Evolutionary conservation across 2,888 invertebrate genomes (phyloP).

Genomic region (Eilema griseolum): DNA sequence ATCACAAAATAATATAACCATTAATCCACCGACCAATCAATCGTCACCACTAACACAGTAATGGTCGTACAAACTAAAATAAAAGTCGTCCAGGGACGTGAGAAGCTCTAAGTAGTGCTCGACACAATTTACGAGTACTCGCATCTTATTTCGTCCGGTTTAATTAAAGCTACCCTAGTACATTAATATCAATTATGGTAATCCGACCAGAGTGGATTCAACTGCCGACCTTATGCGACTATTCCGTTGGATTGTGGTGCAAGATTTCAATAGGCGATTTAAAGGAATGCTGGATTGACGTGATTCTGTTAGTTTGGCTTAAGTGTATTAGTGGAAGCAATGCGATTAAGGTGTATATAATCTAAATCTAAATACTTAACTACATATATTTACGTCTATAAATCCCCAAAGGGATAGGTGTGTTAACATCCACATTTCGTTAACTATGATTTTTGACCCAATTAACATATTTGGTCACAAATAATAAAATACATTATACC

Average conservation of each 20-base stretch:
- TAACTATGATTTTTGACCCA: too few relatives aligned
- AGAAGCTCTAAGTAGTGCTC: conserved; percentile 48
- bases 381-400: too few relatives aligned
- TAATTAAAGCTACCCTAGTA: conserved; percentile 78
- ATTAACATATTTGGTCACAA: too few relatives aligned
- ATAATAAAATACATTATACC: too few relatives aligned
- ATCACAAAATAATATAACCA: neutral
- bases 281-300: conserved; percentile 4
- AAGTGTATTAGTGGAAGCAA: neutral
- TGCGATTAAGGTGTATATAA: neutral
- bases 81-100: conserved; percentile 52
- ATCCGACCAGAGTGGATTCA: conserved; percentile 70
- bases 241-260: conserved; percentile 48
- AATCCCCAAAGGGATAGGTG: too few relatives aligned
- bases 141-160: conserved; percentile 71
- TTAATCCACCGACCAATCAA: neutral
- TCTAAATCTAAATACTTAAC: neutral
- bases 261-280: conserved; percentile 51
- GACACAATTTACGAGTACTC: conserved; percentile 64
- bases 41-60: conserved; percentile 8
- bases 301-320: neutral
- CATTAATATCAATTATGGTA: conserved; percentile 83
- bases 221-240: conserved; percentile 65
- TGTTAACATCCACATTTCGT: too few relatives aligned
- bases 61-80: conserved; percentile 46